A percentile compares a stretch with the other conserved stretches of the same genome.
phyloP scores from a whole-genome alignment of 2,888 invertebrate species.

The Phalangium opilio region DNA sequence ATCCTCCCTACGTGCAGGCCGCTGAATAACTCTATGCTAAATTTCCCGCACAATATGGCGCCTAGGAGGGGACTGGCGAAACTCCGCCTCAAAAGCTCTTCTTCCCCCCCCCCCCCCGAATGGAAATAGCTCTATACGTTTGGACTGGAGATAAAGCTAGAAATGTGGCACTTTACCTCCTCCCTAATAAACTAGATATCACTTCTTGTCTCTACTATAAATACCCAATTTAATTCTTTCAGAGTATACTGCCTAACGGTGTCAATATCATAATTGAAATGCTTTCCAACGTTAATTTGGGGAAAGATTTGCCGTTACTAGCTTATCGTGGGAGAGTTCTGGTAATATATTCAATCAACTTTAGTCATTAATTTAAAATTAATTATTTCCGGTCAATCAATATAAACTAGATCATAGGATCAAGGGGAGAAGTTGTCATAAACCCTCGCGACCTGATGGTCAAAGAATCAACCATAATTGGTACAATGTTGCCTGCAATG shows the following conservation, averaged over 20 bases:
- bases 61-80: no score
- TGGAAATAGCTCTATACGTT: no score
- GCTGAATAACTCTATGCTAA: no score
- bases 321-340: slow-evolving; percentile 32
- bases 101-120: no score
- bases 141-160: no score
- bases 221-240: no score
- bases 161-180: no score
- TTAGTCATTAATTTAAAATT: slow-evolving; percentile 1
- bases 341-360: slow-evolving; percentile 30
- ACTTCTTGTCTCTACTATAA: no score
- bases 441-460: slow-evolving; percentile 33
- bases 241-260: slow-evolving; percentile 28
- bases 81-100: no score
- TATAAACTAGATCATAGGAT: slow-evolving; percentile 32
- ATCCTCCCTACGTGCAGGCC: no score
- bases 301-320: slow-evolving; percentile 34
- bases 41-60: no score
- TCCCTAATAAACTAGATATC: no score
- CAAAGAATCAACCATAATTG: slow-evolving; percentile 31
- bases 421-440: slow-evolving; percentile 31
- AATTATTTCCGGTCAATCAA: background rate
- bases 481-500: slow-evolving; percentile 20
- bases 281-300: slow-evolving; percentile 40
- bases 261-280: slow-evolving; percentile 42